phyloP scores from a whole-genome alignment of 1,140 invertebrate genomes.

The Penaeus indicus region DNA sequence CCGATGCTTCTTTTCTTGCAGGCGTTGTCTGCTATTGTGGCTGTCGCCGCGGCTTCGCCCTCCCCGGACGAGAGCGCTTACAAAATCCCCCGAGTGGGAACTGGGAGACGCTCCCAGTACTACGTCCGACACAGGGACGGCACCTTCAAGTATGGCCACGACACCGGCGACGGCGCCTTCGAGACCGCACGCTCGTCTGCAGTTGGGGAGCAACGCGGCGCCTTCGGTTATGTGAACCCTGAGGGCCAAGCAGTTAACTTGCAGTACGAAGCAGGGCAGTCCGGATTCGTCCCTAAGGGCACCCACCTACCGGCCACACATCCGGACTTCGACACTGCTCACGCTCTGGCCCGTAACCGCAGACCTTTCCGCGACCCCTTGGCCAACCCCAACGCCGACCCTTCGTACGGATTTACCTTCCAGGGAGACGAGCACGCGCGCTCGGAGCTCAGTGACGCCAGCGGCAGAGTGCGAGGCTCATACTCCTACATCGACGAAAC shows the following conservation, averaged over 20 bases:
- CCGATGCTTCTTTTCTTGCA: not conserved
- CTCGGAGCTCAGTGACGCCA: conserved; percentile 57
- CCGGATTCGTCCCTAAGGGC: conserved; percentile 38
- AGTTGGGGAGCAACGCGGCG: conserved; percentile 30
- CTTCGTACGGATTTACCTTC: conserved; percentile 62
- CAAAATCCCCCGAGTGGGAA: conserved; percentile 36
- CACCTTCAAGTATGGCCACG: conserved; percentile 53
- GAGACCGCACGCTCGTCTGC: conserved; percentile 27
- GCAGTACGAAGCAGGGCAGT: conserved; percentile 36
- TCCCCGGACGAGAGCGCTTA: conserved; percentile 41
- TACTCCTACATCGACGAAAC: conserved; percentile 68
- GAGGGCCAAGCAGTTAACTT: conserved; percentile 30
- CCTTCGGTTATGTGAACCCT: conserved; percentile 41
- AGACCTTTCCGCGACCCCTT: conserved; percentile 23
- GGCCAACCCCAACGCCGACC: conserved; percentile 13
- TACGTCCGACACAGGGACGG: conserved; percentile 51
- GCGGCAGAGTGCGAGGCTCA: conserved; percentile 67
- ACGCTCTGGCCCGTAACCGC: not conserved
- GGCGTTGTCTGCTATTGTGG: conserved; percentile 38
- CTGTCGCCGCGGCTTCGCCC: conserved; percentile 35
- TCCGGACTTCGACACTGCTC: not conserved
- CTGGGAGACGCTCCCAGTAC: conserved; percentile 44
- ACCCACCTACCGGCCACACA: conserved; percentile 24
- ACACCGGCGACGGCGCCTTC: conserved; percentile 44
- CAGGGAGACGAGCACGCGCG: conserved; percentile 61